phyloP scores from a whole-genome alignment of 2,888 invertebrate genomes.

The Acleris sparsana region DNA sequence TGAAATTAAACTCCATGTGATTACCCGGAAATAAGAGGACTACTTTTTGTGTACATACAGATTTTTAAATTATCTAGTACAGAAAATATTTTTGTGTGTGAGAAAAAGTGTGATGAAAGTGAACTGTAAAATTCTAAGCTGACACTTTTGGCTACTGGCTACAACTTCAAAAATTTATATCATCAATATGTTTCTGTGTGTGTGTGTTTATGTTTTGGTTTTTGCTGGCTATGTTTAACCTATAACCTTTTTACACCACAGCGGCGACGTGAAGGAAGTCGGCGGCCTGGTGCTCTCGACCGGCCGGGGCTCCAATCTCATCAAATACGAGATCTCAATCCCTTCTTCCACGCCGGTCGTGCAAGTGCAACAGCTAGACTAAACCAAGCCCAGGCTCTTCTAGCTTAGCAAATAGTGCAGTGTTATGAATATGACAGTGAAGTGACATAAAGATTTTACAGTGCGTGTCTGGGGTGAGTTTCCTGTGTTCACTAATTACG shows the following conservation, averaged over 20 bases:
- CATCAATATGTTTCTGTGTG: too few species aligned
- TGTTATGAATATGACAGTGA: conserved; percentile 32
- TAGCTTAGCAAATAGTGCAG: conserved; percentile 44
- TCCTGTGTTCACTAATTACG: background rate
- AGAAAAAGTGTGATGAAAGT: too few species aligned
- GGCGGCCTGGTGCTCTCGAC: conserved; percentile 71
- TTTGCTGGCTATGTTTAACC: background rate
- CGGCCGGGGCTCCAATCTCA: conserved; percentile 75
- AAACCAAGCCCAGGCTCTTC: conserved; percentile 51
- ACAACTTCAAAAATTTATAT: too few species aligned
- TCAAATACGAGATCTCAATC: conserved; percentile 84
- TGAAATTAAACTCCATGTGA: too few species aligned
- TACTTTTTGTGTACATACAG: too few species aligned
- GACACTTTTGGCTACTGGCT: too few species aligned
- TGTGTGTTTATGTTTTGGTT: too few species aligned
- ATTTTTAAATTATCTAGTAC: too few species aligned
- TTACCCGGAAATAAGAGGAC: too few species aligned
- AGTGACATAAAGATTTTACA: background rate
- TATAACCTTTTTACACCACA: conserved; percentile 42
- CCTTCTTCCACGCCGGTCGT: conserved; percentile 78
- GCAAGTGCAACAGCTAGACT: conserved; percentile 79
- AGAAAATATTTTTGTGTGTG: too few species aligned
- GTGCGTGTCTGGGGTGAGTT: background rate
- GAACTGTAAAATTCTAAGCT: too few species aligned
- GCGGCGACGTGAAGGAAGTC: conserved; percentile 73